Evolutionary conservation across 1,140 invertebrate species (phyloP), one percentile per base, ranked within the genome.

Genomic region (Heliothis virescens): DNA sequence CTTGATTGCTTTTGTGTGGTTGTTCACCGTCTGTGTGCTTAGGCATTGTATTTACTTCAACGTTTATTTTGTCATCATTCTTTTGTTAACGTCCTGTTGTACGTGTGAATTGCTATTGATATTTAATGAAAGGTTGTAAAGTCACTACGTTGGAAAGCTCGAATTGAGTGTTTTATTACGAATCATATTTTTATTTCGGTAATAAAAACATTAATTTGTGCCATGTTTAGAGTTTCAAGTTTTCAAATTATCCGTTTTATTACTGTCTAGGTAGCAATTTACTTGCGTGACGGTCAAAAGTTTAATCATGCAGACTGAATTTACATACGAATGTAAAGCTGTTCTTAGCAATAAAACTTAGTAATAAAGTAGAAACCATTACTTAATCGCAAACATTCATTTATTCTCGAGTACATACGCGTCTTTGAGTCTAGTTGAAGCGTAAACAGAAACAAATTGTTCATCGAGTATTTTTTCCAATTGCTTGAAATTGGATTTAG

Each of bases 1-100:
- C 29, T 53, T 71, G 67, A 71, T 71, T 71, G 67, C 67, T 71
- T 67, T 71, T 71, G 67, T 71, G 48, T 15, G 67, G 47, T 10
- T 18, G 41, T 13, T 16, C 63, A 50, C 34, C 2, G 60, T 48
- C 15, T 65, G 63, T 1, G 63, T 21, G 41, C 18, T 21, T n/a
- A 11, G 16, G 16, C 11, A 48, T 67, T 41, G 41, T 48, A 16
- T 13, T 60, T 16, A 48, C 16, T 48, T 67, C 12, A 18, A 48
- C 63, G 63, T 67, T 67, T 48, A 16, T 13, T 67, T 18, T 67
- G 41, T 48, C 63, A 67, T 67, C 29, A 11, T 13, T 11, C 9
- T 47, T 18, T 4, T 48, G 3, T 2, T 21, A 16, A 47, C 9
- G 9, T 60, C 15, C 11, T 29, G 59, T 60, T 60, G 26, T 16